These are phyloP conservation scores for Trigoniulus corallinus DNA, from an alignment of 1,140 invertebrate species.

Conservation along the genomic window DNA sequence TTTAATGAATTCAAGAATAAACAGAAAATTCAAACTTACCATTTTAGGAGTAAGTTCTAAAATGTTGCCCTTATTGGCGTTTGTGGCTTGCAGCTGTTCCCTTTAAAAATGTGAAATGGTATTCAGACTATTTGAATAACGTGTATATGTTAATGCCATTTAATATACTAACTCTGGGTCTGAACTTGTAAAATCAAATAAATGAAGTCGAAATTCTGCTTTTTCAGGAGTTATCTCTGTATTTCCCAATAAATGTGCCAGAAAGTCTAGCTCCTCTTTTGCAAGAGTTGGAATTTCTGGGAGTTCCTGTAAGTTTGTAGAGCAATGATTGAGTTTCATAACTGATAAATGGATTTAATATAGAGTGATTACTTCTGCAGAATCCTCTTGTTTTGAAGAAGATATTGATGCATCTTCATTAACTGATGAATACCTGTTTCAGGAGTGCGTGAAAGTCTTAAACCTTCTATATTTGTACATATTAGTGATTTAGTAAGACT, in stretches of 20 bases:
- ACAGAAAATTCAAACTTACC: background rate
- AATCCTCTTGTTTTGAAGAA: background rate
- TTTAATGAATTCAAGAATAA: slow-evolving; percentile 1
- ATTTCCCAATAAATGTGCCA: slow-evolving; percentile 2
- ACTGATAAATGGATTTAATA: background rate
- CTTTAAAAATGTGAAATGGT: too few species aligned
- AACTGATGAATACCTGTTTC: too few species aligned
- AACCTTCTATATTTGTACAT: too few species aligned
- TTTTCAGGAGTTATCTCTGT: background rate
- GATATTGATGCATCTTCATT: too few species aligned
- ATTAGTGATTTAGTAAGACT: too few species aligned
- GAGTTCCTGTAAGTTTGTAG: background rate
- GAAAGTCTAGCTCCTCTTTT: slow-evolving; percentile 6
- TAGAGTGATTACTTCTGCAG: background rate
- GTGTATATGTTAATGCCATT: too few species aligned
- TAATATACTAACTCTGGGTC: background rate
- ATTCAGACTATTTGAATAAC: too few species aligned
- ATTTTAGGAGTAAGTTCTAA: background rate
- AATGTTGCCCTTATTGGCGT: too few species aligned
- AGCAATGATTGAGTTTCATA: background rate
- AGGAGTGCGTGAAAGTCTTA: too few species aligned
- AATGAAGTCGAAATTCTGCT: slow-evolving; percentile 1
- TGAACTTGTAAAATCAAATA: background rate
- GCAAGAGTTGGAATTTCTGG: background rate
- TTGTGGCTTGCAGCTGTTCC: too few species aligned